Conservation (phyloP, 2,888 invertebrate species). For the Homarus gammarus region DNA sequence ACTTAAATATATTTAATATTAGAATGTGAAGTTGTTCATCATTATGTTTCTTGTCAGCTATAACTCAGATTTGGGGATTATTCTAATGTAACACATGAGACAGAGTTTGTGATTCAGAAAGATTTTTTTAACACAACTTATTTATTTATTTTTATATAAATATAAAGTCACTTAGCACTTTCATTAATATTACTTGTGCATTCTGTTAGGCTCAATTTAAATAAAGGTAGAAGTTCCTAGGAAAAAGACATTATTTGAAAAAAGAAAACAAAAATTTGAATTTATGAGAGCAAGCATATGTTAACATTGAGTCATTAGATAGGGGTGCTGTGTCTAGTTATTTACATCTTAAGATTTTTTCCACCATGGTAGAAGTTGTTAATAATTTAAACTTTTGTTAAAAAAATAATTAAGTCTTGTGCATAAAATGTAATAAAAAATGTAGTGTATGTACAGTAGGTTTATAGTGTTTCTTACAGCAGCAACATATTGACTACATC, state of each 20-base stretch:
- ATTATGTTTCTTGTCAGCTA: neutral
- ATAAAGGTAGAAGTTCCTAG: slow-evolving; percentile 55
- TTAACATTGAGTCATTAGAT: slow-evolving; percentile 49
- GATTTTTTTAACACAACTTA: neutral
- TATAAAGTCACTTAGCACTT: slow-evolving; percentile 1
- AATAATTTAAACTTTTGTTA: slow-evolving; percentile 46
- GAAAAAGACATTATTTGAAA: slow-evolving; percentile 39
- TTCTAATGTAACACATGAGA: neutral
- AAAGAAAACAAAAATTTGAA: slow-evolving; percentile 18
- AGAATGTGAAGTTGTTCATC: neutral
- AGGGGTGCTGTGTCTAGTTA: slow-evolving; percentile 63
- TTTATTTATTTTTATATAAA: neutral
- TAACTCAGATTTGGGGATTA: neutral
- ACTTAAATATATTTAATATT: slow-evolving; percentile 2
- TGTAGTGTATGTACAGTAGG: slow-evolving; percentile 60
- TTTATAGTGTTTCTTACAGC: slow-evolving; percentile 62
- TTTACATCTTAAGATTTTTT: slow-evolving; percentile 56
- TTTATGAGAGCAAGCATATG: slow-evolving; percentile 18
- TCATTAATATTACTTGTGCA: slow-evolving; percentile 25
- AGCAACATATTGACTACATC: slow-evolving; percentile 31
- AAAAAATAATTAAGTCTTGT: slow-evolving; percentile 40
- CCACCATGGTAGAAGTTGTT: slow-evolving; percentile 50
- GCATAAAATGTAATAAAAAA: slow-evolving; percentile 46
- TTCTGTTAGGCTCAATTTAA: slow-evolving; percentile 26
- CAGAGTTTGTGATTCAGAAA: neutral